Base-by-base conservation (phyloP, 2,113 vertebrate genomes). In the Planiliza haematocheilus region DNA sequence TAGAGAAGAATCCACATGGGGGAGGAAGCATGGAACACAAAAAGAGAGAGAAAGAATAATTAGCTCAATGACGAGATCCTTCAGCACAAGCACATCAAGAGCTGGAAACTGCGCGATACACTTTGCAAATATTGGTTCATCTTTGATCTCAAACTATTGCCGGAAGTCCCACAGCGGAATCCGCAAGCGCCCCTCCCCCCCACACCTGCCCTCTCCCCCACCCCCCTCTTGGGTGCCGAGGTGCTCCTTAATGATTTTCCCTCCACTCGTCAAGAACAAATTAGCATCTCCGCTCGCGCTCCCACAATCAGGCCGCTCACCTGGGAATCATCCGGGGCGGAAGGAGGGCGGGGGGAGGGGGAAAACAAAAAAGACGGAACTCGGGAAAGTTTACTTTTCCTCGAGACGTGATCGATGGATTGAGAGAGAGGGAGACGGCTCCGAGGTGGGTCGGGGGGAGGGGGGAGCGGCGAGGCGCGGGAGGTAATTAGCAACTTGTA, bases 201-300 rank as follows among this genome's bases (percentile, higher is more conserved):
- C 52, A 3, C 16, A 75, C 80, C 70, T 79, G 53, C 50, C 52
- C 36, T 50, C 66, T 10, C 24, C 66, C 11, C 17, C 9, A 1
- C 17, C 17, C 53, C 36, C 75, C 87, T 60, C 70, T 2, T 7
- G 84, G 74, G 78, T 57, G n/a, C 53, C 37, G 56, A 73, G 46
- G 61, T 66, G 69, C 76, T 76, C 77, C 65, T 73, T 88, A 91
- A 90, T 88, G 88, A 91, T 83, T 89, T 89, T 87, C 74, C 72
- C 84, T 86, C 67, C 73, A 67, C 80, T 78, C 89, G 77, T 87
- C 83, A 86, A 81, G 85, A 88, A 87, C 79, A 91, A 93, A 92
- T 92, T 81, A 87, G 82, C 86, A 88, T 87, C 60, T 68, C 75
- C 51, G 53, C 69, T 67, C 84, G 83, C 16, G 24, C 64, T 62